These are phyloP conservation scores for Pongo abelii DNA, from an alignment of 2,113 vertebrate species.

Conservation along the genomic window DNA sequence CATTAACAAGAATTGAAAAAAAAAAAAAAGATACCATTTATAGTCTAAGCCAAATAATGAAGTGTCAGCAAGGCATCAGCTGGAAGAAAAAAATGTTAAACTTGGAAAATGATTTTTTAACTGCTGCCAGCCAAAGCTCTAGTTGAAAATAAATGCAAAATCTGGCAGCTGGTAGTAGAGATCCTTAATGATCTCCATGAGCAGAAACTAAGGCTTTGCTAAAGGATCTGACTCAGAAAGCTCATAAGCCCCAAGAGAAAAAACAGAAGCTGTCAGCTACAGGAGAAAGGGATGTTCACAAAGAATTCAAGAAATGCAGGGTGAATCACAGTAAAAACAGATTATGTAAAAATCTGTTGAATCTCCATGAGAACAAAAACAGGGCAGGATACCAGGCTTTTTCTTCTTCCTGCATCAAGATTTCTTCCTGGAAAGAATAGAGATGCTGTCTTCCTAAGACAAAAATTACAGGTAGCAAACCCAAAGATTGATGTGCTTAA, in stretches of 20 bases:
- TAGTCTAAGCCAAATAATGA: background rate
- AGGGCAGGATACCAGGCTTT: background rate
- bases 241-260: background rate
- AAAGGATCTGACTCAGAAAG: slow-evolving; percentile 46
- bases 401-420: background rate
- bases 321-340: background rate
- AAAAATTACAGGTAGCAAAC: background rate
- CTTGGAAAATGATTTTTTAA: background rate
- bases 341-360: background rate
- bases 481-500: background rate
- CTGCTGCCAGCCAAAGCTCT: background rate
- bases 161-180: slow-evolving; percentile 20
- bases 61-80: background rate
- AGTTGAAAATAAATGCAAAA: slow-evolving; percentile 45
- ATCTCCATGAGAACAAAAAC: background rate
- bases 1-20: background rate
- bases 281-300: background rate
- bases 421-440: slow-evolving; percentile 17
- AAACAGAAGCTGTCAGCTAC: background rate
- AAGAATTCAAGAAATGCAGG: background rate
- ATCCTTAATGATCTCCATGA: slow-evolving; percentile 13
- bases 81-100: background rate
- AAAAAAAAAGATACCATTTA: background rate
- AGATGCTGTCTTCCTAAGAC: background rate
- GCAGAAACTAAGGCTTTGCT: background rate